Evolutionary conservation across 1,140 invertebrate species (phyloP), one percentile per base, ranked within the genome.

Genomic region (Procambarus virginalis): DNA sequence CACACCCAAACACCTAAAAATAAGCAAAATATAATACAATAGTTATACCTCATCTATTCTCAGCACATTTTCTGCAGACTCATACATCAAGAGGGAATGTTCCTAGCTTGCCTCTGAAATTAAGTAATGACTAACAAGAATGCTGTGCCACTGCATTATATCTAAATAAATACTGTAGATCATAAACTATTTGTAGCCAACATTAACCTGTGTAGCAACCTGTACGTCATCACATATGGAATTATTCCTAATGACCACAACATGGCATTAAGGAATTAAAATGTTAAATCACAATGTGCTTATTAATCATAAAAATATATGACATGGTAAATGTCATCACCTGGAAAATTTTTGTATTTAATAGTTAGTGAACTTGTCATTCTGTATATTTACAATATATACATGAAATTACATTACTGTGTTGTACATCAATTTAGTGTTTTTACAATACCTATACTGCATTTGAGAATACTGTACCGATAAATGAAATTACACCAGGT

Each of bases 1-100:
- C 10, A 64, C 60, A 64, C 60, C 60, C 3, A 64, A 64, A 12
- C 10, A 64, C 55, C 12, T 58, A 58, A 9, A 58, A 58, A 58
- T 3, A 64, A 64, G 17, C 60, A 14, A 64, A 17, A 3, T 64
- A 64, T 64, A 82, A 64, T 46, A 68, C n/a, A 34, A n/a, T 58
- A 49, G 34, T 68, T 46, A 46, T 46, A 82, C 45, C 22, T 58
- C 60, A 46, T 60, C 34, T 64, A 58, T 46, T 81, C 60, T 46
- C 55, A 64, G 55, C 55, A 82, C 58, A 46, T 48, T 49, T 82
- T 58, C 45, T 82, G 80, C 80, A 81, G 49, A 82, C n/a, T 82
- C n/a, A 82, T 45, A 82, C 80, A 82, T 82, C 80, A 82, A 82
- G 60, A 68, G 68, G 80, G 80, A 82, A 82, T 82, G 80, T 78